Conservation (phyloP, 2,888 invertebrate genomes). For the Lobophora halterata region DNA sequence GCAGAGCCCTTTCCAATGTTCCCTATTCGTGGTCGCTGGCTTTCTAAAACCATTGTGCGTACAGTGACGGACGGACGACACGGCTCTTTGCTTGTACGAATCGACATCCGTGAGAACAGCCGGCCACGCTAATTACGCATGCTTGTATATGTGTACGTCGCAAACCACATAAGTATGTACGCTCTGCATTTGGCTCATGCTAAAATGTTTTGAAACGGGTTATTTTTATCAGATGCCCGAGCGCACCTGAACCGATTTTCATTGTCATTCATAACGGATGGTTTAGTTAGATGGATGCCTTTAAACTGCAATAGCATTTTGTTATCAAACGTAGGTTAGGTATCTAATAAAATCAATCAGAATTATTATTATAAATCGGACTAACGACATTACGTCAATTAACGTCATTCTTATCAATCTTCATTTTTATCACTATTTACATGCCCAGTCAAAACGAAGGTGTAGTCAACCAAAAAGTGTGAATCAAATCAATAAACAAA, state of each 20-base stretch:
- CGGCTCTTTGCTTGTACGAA: constrained; percentile 53
- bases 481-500: constrained; percentile 34
- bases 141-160: constrained; percentile 37
- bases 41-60: constrained; percentile 77
- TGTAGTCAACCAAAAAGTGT: too few species aligned
- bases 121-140: constrained; percentile 48
- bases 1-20: constrained; percentile 67
- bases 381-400: constrained; percentile 12
- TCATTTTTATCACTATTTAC: constrained; percentile 36
- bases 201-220: constrained; percentile 15
- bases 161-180: constrained; percentile 19
- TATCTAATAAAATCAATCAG: too few species aligned
- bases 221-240: constrained; percentile 18
- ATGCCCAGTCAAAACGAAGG: constrained; percentile 19
- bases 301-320: not conserved
- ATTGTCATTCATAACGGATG: constrained; percentile 7
- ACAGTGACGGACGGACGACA: constrained; percentile 47
- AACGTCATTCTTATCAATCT: constrained; percentile 38
- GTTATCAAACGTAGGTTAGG: not conserved
- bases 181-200: constrained; percentile 11
- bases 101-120: constrained; percentile 71
- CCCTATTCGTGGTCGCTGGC: constrained; percentile 76
- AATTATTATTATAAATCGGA: too few species aligned
- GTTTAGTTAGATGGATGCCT: constrained; percentile 4
- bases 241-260: constrained; percentile 5